phyloP scores from a whole-genome alignment of 2,797 vertebrate species.

The Natrix natrix region DNA sequence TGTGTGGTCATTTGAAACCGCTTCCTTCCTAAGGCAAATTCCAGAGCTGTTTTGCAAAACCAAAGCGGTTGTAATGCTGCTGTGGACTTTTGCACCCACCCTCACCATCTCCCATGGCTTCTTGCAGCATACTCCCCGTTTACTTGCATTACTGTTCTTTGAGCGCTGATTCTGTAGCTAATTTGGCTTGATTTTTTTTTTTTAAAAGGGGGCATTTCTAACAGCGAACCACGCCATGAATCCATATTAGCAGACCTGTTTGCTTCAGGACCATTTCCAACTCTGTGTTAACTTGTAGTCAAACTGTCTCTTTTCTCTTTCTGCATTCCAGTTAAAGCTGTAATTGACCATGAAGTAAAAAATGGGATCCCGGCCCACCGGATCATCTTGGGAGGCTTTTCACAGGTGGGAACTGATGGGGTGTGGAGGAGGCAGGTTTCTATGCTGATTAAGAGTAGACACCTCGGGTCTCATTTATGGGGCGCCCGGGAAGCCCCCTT shows the following conservation, averaged over 20 bases:
- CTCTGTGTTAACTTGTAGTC: background rate
- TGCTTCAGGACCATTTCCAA: background rate
- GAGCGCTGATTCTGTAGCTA: background rate
- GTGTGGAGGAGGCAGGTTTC: background rate
- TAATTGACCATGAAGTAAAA: constrained; percentile 95
- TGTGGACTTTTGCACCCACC: background rate
- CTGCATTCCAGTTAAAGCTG: constrained; percentile 83
- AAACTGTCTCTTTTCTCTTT: constrained; percentile 12
- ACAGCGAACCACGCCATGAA: background rate
- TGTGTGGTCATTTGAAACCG: background rate
- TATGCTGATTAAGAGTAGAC: background rate
- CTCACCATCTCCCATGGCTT: background rate
- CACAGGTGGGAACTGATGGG: constrained; percentile 78
- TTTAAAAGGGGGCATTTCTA: background rate
- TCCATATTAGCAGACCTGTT: background rate
- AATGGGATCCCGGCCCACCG: constrained; percentile 93
- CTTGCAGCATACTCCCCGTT: background rate
- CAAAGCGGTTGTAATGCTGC: background rate
- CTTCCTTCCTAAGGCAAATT: background rate
- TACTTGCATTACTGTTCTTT: background rate
- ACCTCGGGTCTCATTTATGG: too few species aligned
- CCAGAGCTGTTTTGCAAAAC: background rate
- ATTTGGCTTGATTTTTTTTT: background rate
- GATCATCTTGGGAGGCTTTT: constrained; percentile 95
- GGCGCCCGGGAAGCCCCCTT: too few species aligned